phyloP scores from a whole-genome alignment of 2,797 vertebrate species.

The Myiotriccus ornatus region DNA sequence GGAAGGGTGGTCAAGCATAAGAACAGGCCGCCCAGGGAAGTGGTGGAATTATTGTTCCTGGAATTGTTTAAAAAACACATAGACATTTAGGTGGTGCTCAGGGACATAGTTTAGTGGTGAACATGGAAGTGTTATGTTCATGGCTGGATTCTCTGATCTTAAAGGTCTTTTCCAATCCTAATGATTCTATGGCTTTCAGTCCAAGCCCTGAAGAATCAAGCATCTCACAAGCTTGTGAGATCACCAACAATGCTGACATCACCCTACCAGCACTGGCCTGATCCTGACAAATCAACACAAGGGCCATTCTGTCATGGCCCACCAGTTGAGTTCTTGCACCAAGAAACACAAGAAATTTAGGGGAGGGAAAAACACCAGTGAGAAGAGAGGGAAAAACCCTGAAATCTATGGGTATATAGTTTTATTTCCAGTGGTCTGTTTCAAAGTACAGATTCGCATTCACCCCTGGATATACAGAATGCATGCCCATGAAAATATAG shows the following conservation, averaged over 20 bases:
- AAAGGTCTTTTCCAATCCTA: not conserved
- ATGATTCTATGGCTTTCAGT: not conserved
- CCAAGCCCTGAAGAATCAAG: not conserved
- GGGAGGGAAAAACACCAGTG: not conserved
- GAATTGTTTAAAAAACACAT: not conserved
- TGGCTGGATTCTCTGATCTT: not conserved
- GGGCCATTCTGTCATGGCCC: not conserved
- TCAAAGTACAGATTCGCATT: not conserved
- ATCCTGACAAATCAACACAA: not conserved
- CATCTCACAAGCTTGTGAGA: not conserved
- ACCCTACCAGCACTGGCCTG: fast-evolving
- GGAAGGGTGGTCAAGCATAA: not conserved
- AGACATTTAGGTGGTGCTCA: not conserved
- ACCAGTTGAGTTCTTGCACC: not conserved
- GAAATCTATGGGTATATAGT: fast-evolving
- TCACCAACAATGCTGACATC: not conserved
- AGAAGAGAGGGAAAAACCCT: not conserved
- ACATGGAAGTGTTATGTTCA: not conserved
- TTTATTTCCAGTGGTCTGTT: not conserved
- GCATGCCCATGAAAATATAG: not conserved
- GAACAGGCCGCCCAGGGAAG: not conserved
- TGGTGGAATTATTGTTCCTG: not conserved
- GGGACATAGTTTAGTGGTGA: not conserved
- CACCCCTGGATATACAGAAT: not conserved
- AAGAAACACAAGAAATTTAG: not conserved